Conservation (phyloP, 2,888 invertebrate genomes). For the Xanthia togata region DNA sequence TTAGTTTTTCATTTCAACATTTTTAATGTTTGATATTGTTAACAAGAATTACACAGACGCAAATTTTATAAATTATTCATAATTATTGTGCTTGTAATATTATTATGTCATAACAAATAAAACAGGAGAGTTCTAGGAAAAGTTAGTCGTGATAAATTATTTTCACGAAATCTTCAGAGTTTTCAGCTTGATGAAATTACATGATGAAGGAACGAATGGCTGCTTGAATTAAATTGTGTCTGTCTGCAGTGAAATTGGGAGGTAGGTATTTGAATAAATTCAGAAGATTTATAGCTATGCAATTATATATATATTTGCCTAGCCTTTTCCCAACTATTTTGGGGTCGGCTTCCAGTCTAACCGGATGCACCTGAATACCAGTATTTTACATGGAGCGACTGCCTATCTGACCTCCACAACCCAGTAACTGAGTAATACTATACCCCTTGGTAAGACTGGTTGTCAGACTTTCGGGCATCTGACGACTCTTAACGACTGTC, state of each 20-base stretch:
- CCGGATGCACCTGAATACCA: too few species aligned
- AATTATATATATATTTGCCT: too few species aligned
- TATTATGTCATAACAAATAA: constrained; percentile 18
- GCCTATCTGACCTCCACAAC: too few species aligned
- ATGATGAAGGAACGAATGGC: constrained; percentile 1
- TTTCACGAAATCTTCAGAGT: constrained; percentile 1
- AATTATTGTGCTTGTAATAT: constrained; percentile 1
- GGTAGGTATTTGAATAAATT: constrained; percentile 3
- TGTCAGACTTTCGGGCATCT: not conserved
- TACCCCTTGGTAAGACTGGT: too few species aligned
- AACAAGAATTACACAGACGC: not conserved
- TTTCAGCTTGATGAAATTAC: constrained; percentile 23
- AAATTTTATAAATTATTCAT: constrained; percentile 4
- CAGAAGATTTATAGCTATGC: not conserved
- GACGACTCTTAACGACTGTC: not conserved
- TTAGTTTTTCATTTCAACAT: not conserved
- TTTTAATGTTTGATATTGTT: not conserved
- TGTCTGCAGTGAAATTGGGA: constrained; percentile 4
- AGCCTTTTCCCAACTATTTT: too few species aligned
- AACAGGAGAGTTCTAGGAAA: constrained; percentile 1
- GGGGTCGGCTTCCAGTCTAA: too few species aligned
- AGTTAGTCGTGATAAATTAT: constrained; percentile 30
- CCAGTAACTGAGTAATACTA: not conserved
- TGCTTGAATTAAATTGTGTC: constrained; percentile 9
- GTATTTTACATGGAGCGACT: too few species aligned